Conservation (phyloP, 2,888 invertebrate genomes). For the Cantharis nigra region DNA sequence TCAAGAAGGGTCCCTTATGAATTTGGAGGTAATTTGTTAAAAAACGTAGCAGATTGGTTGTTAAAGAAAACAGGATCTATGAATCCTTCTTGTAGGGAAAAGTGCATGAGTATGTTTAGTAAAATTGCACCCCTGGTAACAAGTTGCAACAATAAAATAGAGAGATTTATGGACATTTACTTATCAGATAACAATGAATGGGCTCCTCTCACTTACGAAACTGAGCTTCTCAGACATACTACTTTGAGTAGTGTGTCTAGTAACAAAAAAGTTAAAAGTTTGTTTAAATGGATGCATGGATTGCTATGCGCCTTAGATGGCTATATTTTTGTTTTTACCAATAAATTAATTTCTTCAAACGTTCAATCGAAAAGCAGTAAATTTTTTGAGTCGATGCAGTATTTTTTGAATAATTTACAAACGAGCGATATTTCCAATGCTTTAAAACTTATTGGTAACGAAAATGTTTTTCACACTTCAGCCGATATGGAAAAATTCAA, state of each 20-base stretch:
- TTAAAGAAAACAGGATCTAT: slow-evolving; percentile 56
- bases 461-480: slow-evolving; percentile 28
- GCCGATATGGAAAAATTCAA: slow-evolving; percentile 38
- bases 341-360: slow-evolving; percentile 27
- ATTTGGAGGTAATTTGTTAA: slow-evolving; percentile 52
- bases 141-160: slow-evolving; percentile 38
- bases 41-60: slow-evolving; percentile 57
- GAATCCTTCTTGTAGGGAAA: slow-evolving; percentile 55
- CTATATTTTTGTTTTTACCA: slow-evolving; percentile 40
- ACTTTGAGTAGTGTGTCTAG: slow-evolving; percentile 43
- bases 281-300: slow-evolving; percentile 50
- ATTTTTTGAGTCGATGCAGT: slow-evolving; percentile 35
- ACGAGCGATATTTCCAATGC: slow-evolving; percentile 25
- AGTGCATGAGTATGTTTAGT: slow-evolving; percentile 57
- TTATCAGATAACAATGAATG: slow-evolving; percentile 39
- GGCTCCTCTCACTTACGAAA: slow-evolving; percentile 46
- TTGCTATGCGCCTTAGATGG: slow-evolving; percentile 56
- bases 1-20: slow-evolving; percentile 53
- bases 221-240: slow-evolving; percentile 33
- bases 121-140: slow-evolving; percentile 49
- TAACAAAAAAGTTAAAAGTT: slow-evolving; percentile 35
- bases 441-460: slow-evolving; percentile 28
- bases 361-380: slow-evolving; percentile 12
- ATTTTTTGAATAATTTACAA: slow-evolving; percentile 36
- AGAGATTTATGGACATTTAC: slow-evolving; percentile 42